Conservation (phyloP, 2,888 invertebrate genomes). For the Ophion ventricosus region DNA sequence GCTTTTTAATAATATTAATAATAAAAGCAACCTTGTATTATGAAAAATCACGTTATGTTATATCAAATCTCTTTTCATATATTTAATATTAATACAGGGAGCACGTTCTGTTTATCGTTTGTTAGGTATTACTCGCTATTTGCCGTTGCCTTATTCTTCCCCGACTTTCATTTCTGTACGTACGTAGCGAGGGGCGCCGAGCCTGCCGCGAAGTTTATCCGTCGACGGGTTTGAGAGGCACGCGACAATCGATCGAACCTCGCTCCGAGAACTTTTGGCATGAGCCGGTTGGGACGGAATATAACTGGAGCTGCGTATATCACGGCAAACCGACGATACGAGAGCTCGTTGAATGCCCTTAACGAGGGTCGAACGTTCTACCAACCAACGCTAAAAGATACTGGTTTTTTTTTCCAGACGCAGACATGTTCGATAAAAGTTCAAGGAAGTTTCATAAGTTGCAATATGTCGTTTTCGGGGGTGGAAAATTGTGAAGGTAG, state of each 20-base stretch:
- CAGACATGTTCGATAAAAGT: background rate
- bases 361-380: slow-evolving; percentile 31
- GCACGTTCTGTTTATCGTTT: background rate
- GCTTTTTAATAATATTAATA: background rate
- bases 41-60: background rate
- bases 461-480: background rate
- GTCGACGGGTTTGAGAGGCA: slow-evolving; percentile 23
- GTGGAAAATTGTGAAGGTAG: background rate
- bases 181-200: background rate
- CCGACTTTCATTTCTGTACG: slow-evolving; percentile 5
- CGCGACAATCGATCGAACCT: slow-evolving; percentile 54
- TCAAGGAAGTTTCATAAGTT: background rate
- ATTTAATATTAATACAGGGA: background rate
- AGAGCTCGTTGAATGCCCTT: slow-evolving; percentile 47
- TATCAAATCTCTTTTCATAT: background rate
- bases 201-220: background rate
- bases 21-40: background rate
- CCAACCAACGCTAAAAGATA: background rate
- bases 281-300: background rate
- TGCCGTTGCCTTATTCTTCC: slow-evolving; percentile 6
- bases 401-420: background rate
- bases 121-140: background rate
- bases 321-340: slow-evolving; percentile 32
- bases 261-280: slow-evolving; percentile 25
- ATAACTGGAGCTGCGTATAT: slow-evolving; percentile 4